A percentile compares a stretch with the other conserved stretches of the same genome.
Conservation (phyloP, 2,113 vertebrate genomes). For the Anarhynchus alexandrinus region DNA sequence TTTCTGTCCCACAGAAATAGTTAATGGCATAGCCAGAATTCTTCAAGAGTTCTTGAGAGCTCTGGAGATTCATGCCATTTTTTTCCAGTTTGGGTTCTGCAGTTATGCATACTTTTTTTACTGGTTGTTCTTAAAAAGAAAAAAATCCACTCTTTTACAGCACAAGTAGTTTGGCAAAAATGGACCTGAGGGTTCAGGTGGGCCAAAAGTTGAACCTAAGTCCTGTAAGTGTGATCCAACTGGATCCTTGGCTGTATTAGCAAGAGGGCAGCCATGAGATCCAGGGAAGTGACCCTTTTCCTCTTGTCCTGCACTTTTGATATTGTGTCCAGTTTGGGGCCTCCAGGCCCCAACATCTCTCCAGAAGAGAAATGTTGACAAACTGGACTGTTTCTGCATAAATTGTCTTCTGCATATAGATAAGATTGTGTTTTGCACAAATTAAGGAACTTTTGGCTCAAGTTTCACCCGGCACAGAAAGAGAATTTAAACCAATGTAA, state of each 20-base stretch:
- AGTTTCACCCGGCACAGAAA: not conserved
- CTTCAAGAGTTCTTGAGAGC: not conserved
- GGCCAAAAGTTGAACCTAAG: not conserved
- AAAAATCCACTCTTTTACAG: not conserved
- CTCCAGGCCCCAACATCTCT: too few species aligned
- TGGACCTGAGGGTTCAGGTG: not conserved
- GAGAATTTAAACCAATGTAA: not conserved
- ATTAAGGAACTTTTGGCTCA: not conserved
- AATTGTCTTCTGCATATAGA: not conserved
- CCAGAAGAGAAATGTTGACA: not conserved
- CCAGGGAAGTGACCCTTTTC: accelerated
- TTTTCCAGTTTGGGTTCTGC: not conserved
- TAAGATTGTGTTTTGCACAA: not conserved
- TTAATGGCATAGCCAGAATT: not conserved
- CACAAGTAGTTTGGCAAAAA: not conserved
- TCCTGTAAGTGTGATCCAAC: not conserved
- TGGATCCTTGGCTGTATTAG: not conserved
- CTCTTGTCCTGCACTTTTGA: not conserved
- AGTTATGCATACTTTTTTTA: not conserved
- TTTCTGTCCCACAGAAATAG: not conserved
- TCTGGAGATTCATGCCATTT: not conserved
- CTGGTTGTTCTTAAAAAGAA: not conserved
- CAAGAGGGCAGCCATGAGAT: not conserved
- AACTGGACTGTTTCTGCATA: not conserved
- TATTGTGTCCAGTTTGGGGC: accelerated